Conservation (phyloP, 2,113 vertebrate genomes). For the Chitala chitala region DNA sequence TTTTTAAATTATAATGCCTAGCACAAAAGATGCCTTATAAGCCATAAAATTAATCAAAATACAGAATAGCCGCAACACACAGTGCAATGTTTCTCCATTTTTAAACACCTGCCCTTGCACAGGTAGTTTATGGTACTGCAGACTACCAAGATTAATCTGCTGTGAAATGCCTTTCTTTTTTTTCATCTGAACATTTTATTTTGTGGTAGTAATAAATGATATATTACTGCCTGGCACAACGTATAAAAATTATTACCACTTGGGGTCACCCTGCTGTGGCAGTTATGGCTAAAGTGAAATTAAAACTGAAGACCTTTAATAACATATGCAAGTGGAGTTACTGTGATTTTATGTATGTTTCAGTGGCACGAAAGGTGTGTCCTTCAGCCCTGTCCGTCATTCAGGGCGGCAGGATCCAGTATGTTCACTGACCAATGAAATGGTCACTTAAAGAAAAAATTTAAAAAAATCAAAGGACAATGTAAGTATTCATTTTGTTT, state of each 20-base stretch:
- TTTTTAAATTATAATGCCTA: not conserved
- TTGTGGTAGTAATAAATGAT: slow-evolving; percentile 40
- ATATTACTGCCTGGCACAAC: slow-evolving; percentile 55
- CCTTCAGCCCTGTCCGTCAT: not conserved
- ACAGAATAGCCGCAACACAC: not conserved
- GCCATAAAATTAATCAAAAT: not conserved
- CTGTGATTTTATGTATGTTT: slow-evolving; percentile 52
- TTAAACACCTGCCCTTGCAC: not conserved
- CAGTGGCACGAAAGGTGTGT: slow-evolving; percentile 17
- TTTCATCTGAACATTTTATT: not conserved
- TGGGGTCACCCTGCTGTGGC: slow-evolving; percentile 42
- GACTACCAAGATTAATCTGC: slow-evolving; percentile 12
- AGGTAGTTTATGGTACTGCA: not conserved
- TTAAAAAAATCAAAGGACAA: too few species aligned
- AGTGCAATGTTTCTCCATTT: not conserved
- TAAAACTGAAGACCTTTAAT: slow-evolving; percentile 46
- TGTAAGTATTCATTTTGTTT: too few species aligned
- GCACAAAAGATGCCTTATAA: not conserved
- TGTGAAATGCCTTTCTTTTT: slow-evolving; percentile 6
- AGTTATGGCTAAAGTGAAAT: slow-evolving; percentile 58
- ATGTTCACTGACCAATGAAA: not conserved
- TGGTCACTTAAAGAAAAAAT: too few species aligned
- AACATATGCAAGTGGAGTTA: slow-evolving; percentile 53
- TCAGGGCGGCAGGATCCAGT: not conserved
- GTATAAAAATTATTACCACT: slow-evolving; percentile 54